Conservation (phyloP, 64 coral and sea anemone genomes). For the Pocillopora damicornis region DNA sequence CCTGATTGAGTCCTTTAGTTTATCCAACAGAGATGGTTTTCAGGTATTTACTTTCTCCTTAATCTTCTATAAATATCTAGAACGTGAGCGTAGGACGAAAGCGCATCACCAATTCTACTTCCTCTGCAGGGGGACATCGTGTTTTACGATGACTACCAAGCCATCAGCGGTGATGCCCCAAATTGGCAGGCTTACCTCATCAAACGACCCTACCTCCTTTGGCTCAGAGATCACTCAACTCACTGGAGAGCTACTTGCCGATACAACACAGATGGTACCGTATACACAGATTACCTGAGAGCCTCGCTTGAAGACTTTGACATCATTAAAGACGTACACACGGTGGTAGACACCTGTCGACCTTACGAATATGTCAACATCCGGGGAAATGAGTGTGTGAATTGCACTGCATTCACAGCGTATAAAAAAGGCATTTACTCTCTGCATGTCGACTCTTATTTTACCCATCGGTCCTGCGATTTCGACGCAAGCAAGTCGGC, state of each 20-base stretch:
- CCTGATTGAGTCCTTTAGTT: conserved; percentile 31
- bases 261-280: no score
- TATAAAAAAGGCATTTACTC: not conserved
- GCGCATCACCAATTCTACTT: no score
- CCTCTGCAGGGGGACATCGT: no score
- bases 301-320: no score
- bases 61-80: not conserved
- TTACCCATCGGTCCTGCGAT: not conserved
- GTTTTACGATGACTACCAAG: not conserved
- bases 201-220: no score
- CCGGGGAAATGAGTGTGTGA: no score
- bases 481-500: not conserved
- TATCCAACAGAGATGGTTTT: conserved; percentile 19
- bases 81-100: not conserved
- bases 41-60: not conserved
- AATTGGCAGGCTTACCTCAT: not conserved
- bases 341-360: no score
- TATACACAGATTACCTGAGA: no score
- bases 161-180: not conserved
- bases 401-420: not conserved
- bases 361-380: no score
- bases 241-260: no score
- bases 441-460: not conserved
- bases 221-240: no score
- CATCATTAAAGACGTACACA: no score